Conservation (phyloP, 2,797 vertebrate species). For the Hypotaenidia okinawae region DNA sequence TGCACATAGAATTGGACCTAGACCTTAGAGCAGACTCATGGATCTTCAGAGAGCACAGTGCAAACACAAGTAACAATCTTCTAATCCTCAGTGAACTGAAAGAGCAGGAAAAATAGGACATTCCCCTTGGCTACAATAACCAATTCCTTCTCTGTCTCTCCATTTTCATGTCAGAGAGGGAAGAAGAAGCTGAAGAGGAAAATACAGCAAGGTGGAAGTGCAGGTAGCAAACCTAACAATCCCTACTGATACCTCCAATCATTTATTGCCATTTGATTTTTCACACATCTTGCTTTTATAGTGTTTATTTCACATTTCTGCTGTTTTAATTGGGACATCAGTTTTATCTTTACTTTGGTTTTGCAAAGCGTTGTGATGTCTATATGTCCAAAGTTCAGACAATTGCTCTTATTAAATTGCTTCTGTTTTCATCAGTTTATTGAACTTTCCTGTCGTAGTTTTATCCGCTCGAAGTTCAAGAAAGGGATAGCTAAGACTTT, state of each 20-base stretch:
- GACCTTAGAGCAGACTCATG: background rate
- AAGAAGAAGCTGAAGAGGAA: background rate
- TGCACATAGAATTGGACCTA: background rate
- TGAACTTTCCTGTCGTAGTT: background rate
- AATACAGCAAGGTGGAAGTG: background rate
- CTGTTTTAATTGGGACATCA: background rate
- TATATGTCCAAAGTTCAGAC: background rate
- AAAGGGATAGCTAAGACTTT: background rate
- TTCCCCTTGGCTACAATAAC: background rate
- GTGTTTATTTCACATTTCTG: background rate
- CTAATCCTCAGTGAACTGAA: background rate
- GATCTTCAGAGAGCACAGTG: background rate
- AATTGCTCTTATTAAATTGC: background rate
- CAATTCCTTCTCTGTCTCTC: background rate
- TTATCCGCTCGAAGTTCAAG: background rate
- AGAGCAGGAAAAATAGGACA: background rate
- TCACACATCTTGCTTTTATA: background rate
- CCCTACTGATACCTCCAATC: background rate
- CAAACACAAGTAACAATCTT: background rate
- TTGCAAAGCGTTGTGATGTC: background rate
- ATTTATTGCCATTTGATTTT: background rate
- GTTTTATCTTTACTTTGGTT: background rate
- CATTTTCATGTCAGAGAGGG: background rate
- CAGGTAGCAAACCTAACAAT: background rate
- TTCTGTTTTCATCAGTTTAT: background rate